Conservation (phyloP, 2,797 vertebrate genomes). For the Alca torda region DNA sequence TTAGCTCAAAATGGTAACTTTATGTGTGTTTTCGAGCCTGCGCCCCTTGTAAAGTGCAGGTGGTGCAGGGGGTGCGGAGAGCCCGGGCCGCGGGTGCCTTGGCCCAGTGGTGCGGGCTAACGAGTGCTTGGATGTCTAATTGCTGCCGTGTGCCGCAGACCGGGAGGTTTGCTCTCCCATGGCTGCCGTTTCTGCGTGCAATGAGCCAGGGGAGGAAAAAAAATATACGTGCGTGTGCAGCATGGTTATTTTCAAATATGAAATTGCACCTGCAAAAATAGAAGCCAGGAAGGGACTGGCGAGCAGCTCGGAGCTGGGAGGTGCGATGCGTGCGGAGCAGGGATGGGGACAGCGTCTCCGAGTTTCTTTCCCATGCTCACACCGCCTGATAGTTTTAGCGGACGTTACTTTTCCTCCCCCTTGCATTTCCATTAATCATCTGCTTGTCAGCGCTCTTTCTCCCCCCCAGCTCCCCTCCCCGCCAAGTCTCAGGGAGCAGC, state of each 20-base stretch:
- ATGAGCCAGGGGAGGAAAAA: not conserved
- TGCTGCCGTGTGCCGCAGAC: not conserved
- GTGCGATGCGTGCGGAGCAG: not conserved
- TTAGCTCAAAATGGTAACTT: not conserved
- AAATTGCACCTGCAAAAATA: slow-evolving; percentile 66
- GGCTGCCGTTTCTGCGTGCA: not conserved
- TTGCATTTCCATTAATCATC: slow-evolving; percentile 65
- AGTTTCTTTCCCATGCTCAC: slow-evolving; percentile 52
- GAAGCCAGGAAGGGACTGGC: slow-evolving; percentile 44
- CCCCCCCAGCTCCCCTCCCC: not conserved
- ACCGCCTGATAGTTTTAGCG: slow-evolving; percentile 48
- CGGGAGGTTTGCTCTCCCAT: slow-evolving; percentile 39
- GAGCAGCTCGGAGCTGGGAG: not conserved
- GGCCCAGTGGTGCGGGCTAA: not conserved
- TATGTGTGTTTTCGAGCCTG: not conserved
- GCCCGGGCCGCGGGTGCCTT: rapidly evolving
- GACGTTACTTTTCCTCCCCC: slow-evolving; percentile 52
- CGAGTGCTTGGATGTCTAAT: not conserved
- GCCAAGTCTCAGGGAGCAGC: not conserved
- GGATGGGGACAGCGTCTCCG: not conserved
- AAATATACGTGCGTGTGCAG: not conserved
- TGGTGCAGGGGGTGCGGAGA: rapidly evolving
- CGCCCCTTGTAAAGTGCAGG: rapidly evolving
- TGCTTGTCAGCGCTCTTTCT: slow-evolving; percentile 38
- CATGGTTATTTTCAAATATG: slow-evolving; percentile 51